Evolutionary conservation across 1,140 invertebrate genomes (phyloP).

Genomic region (Coptotermes formosanus): DNA sequence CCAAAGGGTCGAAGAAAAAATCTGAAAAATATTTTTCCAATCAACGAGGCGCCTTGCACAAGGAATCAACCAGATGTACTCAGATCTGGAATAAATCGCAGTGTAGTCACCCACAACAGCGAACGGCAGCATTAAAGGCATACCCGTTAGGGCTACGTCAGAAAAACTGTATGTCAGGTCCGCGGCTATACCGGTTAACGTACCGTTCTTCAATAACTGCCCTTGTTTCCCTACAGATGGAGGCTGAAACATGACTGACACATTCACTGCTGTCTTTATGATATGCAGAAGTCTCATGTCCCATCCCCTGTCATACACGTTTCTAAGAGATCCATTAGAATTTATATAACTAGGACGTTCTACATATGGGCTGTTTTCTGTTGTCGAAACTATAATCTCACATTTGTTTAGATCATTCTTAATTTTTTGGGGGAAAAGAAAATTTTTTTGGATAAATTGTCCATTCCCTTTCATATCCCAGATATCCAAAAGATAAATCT

Average conservation of each 20-base stretch:
- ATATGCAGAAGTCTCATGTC: not conserved
- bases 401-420: not conserved
- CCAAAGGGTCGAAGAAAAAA: no score
- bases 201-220: no score
- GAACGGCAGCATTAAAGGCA: no score
- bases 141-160: no score
- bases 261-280: not conserved
- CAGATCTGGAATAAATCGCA: no score
- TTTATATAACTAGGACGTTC: not conserved
- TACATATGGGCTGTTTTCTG: not conserved
- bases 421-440: not conserved
- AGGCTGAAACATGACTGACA: not conserved
- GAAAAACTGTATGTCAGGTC: no score
- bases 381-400: not conserved
- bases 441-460: not conserved
- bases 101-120: no score
- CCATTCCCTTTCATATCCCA: not conserved
- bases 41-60: no score
- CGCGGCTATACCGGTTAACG: no score
- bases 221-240: no score
- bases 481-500: not conserved
- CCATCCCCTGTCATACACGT: not conserved
- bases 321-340: not conserved
- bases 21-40: no score
- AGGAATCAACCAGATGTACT: no score